phyloP scores from a whole-genome alignment of 2,888 invertebrate species.

The Boloria euphrosyne region DNA sequence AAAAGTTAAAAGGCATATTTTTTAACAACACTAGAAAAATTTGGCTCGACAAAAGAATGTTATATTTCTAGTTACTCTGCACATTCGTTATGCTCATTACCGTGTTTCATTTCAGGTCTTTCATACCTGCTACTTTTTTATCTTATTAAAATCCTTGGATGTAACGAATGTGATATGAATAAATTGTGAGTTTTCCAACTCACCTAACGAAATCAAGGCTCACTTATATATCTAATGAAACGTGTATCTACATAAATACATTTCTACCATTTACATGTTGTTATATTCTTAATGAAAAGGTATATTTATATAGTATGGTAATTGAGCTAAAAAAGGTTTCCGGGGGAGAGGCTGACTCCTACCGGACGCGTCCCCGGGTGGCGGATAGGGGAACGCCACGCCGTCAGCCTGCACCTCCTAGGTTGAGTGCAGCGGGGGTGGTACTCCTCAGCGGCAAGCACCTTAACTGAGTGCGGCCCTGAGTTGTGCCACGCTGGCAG shows the following conservation, averaged over 20 bases:
- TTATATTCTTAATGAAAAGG: no score
- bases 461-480: no score
- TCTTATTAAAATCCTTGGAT: constrained; percentile 40
- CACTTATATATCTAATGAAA: constrained; percentile 10
- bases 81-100: constrained; percentile 36
- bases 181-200: constrained; percentile 24
- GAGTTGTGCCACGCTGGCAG: no score
- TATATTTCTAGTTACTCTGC: constrained; percentile 22
- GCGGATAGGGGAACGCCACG: no score
- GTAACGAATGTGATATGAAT: constrained; percentile 38
- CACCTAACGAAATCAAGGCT: constrained; percentile 15
- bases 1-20: constrained; percentile 17
- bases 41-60: constrained; percentile 22
- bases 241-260: not conserved
- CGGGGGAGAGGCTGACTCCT: no score
- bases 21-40: constrained; percentile 15
- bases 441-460: no score
- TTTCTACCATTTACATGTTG: no score
- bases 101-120: constrained; percentile 36
- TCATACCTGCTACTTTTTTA: constrained; percentile 31
- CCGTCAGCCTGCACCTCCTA: no score
- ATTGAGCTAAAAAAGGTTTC: no score
- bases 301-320: no score
- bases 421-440: no score
- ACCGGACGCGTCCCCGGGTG: no score